These are phyloP conservation scores for Hypselothyrea guttata DNA, from an alignment of 2,888 invertebrate genomes.

Conservation along the genomic window DNA sequence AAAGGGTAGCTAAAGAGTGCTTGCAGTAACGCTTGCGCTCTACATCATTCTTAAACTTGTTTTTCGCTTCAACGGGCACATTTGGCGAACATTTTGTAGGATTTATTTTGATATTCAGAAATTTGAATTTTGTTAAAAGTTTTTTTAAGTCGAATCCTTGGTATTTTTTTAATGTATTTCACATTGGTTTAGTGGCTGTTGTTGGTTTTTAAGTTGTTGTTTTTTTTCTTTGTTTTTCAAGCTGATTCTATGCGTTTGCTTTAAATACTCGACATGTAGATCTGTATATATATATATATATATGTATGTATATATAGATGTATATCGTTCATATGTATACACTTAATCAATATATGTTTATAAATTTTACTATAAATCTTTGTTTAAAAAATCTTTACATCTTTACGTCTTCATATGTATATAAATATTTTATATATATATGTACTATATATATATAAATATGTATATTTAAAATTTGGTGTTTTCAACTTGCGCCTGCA, in stretches of 20 bases:
- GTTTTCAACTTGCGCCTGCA: constrained; percentile 62
- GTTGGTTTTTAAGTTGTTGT: constrained; percentile 23
- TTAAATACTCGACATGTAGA: constrained; percentile 22
- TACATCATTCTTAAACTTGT: constrained; percentile 17
- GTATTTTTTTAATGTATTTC: constrained; percentile 72
- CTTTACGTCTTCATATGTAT: constrained; percentile 26
- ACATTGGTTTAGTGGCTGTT: constrained; percentile 46
- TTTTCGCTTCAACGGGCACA: constrained; percentile 29
- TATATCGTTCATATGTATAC: no score
- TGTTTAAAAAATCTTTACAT: constrained; percentile 68
- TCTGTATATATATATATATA: constrained; percentile 26
- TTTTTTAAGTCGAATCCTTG: constrained; percentile 35
- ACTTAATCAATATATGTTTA: constrained; percentile 51
- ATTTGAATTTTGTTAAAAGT: neutral
- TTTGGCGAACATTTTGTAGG: constrained; percentile 34
- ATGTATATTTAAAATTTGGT: constrained; percentile 67
- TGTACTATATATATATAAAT: constrained; percentile 33
- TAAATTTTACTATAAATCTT: constrained; percentile 74
- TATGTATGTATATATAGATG: constrained; percentile 28
- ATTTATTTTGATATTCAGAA: constrained; percentile 7
- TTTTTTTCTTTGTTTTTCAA: constrained; percentile 24
- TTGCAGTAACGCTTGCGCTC: neutral
- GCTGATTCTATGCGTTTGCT: constrained; percentile 28
- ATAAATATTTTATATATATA: constrained; percentile 20
- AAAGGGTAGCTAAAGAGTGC: neutral